Base-by-base conservation (phyloP, 1,140 invertebrate species). In the Heliothis virescens region DNA sequence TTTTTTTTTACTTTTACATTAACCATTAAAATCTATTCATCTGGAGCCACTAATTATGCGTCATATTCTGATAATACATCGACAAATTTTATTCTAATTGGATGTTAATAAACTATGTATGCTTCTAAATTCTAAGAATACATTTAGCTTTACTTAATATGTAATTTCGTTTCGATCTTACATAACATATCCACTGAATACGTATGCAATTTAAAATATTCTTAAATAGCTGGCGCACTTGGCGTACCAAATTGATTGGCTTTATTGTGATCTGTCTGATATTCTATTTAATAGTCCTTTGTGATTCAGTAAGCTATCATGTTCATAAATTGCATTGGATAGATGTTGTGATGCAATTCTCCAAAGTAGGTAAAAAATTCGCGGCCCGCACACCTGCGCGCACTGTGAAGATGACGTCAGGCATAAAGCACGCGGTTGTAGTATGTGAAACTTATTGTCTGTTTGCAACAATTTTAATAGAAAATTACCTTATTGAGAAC, bases 371-470 rank as follows among this genome's bases (percentile, higher is more conserved):
- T 84, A 80, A 84, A 85, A 86, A 83, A 81, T 52, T 65, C 13
- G 60, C 72, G 73, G 16, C 47, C 75, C 48, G 80, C 76, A 79
- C 83, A 84, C 83, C 81, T 85, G 85, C 74, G 79, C 41, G 63
- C 41, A 65, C 59, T 73, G 9, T 60, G 12, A n/a, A 11, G 5
- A 62, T 85, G 85, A 86, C 85, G 85, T 86, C 83, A 86, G 80
- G 18, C 10, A 50, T 52, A 63, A 86, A 78, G 82, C 76, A 86
- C 63, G 83, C 72, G 57, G 50, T 50, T 34, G 63, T 21, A 71
- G 60, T 63, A 47, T 79, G 72, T 81, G 60, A 67, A 74, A 80
- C 72, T 75, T 60, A 52, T 76, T 76, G 74, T 63, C 16, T 76
- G 60, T 59, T 13, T 34, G 26, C 59, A 62, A 55, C 16, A 47